phyloP scores from a whole-genome alignment of 2,113 vertebrate species.

The Nothocercus nigrocapillus region DNA sequence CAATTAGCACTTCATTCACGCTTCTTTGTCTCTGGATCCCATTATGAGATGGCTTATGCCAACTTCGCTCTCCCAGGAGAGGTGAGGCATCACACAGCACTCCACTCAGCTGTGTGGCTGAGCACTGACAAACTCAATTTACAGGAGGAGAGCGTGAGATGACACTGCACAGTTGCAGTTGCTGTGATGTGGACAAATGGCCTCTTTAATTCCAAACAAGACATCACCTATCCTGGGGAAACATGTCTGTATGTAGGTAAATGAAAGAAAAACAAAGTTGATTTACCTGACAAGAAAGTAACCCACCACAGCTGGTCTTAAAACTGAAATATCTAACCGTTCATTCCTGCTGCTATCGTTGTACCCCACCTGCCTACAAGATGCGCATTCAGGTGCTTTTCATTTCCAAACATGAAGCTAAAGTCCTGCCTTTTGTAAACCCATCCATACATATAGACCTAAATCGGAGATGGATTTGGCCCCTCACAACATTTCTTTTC shows the following conservation, averaged over 20 bases:
- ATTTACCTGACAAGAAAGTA: conserved; percentile 16
- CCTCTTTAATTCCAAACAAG: conserved; percentile 51
- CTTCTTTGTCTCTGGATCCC: conserved; percentile 83
- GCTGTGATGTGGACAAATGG: conserved; percentile 53
- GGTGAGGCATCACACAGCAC: conserved; percentile 59
- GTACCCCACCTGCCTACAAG: not conserved
- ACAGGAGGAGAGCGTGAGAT: conserved; percentile 36
- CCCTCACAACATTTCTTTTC: not conserved
- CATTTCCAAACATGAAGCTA: not conserved
- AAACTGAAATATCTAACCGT: not conserved
- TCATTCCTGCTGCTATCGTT: not conserved
- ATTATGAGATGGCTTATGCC: conserved; percentile 78
- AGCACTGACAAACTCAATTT: conserved; percentile 85
- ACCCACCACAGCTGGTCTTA: not conserved
- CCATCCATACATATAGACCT: not conserved
- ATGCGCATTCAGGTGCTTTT: not conserved
- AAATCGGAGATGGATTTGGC: not conserved
- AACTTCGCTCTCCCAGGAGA: conserved; percentile 76
- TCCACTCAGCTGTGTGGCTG: conserved; percentile 75
- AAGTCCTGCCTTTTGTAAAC: not conserved
- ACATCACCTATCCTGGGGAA: conserved; percentile 34
- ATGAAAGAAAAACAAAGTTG: not conserved
- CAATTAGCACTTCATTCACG: conserved; percentile 85
- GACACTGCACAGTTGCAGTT: conserved; percentile 25
- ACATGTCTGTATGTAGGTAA: not conserved